These are phyloP conservation scores for Apantesis nais DNA, from an alignment of 2,888 invertebrate species.

Conservation along the genomic window DNA sequence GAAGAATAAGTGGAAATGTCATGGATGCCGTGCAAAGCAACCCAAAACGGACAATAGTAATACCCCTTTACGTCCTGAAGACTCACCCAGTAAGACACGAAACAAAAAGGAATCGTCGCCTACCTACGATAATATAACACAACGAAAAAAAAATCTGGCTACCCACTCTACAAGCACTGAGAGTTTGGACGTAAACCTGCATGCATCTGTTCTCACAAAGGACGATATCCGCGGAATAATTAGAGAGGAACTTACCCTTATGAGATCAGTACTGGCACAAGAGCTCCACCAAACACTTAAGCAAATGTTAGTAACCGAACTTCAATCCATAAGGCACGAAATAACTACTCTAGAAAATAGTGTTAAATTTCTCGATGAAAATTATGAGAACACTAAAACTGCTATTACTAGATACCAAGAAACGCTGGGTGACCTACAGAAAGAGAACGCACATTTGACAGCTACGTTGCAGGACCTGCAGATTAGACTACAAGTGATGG, in stretches of 20 bases:
- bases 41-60: too few species aligned
- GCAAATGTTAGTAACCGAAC: slow-evolving; percentile 2
- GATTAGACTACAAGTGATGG: slow-evolving; percentile 5
- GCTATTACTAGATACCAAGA: not conserved
- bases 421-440: not conserved
- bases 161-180: not conserved
- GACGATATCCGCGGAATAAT: slow-evolving; percentile 2
- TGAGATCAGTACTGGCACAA: not conserved
- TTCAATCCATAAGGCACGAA: not conserved
- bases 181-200: not conserved
- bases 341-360: not conserved
- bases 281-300: slow-evolving; percentile 6
- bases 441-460: not conserved
- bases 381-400: not conserved
- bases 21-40: too few species aligned
- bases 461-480: slow-evolving; percentile 1
- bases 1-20: too few species aligned
- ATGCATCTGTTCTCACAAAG: not conserved
- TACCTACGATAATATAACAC: too few species aligned
- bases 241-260: not conserved
- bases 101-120: too few species aligned
- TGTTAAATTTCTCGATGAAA: not conserved
- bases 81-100: too few species aligned
- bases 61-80: too few species aligned
- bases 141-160: too few species aligned